Conservation (phyloP, 2,797 vertebrate species). For the Yasuhikotakia modesta region DNA sequence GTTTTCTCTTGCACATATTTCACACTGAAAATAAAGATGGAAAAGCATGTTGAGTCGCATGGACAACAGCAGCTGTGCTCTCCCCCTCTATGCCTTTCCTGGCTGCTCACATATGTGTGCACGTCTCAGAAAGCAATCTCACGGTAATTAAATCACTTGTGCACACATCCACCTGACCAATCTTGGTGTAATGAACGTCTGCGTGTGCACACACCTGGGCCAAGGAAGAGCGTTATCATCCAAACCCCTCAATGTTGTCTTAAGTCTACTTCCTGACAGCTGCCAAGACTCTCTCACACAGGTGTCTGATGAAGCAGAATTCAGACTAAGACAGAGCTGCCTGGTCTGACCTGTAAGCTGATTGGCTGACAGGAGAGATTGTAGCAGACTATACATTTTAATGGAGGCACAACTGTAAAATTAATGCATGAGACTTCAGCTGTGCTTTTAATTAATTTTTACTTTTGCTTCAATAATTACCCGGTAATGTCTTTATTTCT, state of each 20-base stretch:
- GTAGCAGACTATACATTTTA: slow-evolving; percentile 12
- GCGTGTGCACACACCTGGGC: slow-evolving; percentile 53
- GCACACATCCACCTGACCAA: slow-evolving; percentile 58
- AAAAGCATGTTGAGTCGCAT: slow-evolving; percentile 47
- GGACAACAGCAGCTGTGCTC: slow-evolving; percentile 47
- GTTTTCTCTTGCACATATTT: slow-evolving; percentile 39
- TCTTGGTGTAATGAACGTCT: slow-evolving; percentile 57
- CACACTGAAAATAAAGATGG: slow-evolving; percentile 56
- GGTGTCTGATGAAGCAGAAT: slow-evolving; percentile 21
- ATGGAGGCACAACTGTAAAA: slow-evolving; percentile 31
- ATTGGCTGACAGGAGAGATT: slow-evolving; percentile 34
- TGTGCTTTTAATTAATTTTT: slow-evolving; percentile 26
- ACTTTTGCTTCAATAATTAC: slow-evolving; percentile 21
- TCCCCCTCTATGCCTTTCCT: slow-evolving; percentile 26
- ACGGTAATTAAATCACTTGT: slow-evolving; percentile 57
- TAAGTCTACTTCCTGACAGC: too few species aligned
- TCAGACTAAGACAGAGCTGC: slow-evolving; percentile 31
- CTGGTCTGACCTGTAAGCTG: slow-evolving; percentile 38
- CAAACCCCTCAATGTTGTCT: slow-evolving; percentile 27
- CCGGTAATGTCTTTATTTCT: slow-evolving; percentile 33
- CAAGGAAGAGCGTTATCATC: slow-evolving; percentile 35
- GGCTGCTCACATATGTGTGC: slow-evolving; percentile 23
- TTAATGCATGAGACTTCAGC: slow-evolving; percentile 20
- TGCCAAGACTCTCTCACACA: not conserved
- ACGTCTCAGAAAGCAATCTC: slow-evolving; percentile 61